phyloP scores from a whole-genome alignment of 2,113 vertebrate genomes.

The Oncorhynchus nerka region DNA sequence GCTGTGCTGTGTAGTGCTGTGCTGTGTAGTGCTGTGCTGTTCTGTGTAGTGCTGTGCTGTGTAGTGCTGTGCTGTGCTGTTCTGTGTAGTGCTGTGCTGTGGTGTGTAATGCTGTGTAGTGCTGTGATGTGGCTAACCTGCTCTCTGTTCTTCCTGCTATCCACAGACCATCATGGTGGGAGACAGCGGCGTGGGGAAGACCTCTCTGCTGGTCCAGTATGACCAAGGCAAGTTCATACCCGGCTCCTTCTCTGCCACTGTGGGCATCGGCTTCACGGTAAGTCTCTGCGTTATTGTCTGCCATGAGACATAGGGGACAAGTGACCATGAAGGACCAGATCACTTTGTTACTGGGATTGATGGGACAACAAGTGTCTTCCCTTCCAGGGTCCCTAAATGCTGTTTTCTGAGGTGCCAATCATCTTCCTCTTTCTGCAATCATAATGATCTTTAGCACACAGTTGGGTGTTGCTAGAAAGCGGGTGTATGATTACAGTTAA shows the following conservation, averaged over 20 bases:
- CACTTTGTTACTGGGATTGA: background rate
- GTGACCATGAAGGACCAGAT: background rate
- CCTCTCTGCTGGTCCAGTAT: slow-evolving; percentile 85
- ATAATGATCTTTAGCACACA: background rate
- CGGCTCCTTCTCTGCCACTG: slow-evolving; percentile 83
- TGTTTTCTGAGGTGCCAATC: background rate
- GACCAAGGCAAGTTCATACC: slow-evolving; percentile 89
- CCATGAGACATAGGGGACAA: background rate
- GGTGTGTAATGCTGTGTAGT: background rate
- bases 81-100: too few species aligned
- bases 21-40: too few species aligned
- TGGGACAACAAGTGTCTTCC: background rate
- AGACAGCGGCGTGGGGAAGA: slow-evolving; percentile 86
- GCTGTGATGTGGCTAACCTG: background rate
- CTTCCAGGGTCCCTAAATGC: background rate
- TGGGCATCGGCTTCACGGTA: slow-evolving; percentile 88
- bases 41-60: too few species aligned
- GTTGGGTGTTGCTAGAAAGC: background rate
- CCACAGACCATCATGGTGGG: slow-evolving; percentile 86
- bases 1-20: too few species aligned
- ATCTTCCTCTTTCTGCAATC: background rate
- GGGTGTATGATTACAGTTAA: slow-evolving; percentile 31
- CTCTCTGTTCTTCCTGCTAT: slow-evolving; percentile 23
- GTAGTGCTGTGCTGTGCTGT: too few species aligned
- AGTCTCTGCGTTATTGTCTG: slow-evolving; percentile 48